Percentiles rank a stretch among this genome's conserved stretches.
These are phyloP conservation scores for Rambutsinella grinnellia DNA, from an alignment of 2,888 invertebrate genomes.

Conservation along the genomic window DNA sequence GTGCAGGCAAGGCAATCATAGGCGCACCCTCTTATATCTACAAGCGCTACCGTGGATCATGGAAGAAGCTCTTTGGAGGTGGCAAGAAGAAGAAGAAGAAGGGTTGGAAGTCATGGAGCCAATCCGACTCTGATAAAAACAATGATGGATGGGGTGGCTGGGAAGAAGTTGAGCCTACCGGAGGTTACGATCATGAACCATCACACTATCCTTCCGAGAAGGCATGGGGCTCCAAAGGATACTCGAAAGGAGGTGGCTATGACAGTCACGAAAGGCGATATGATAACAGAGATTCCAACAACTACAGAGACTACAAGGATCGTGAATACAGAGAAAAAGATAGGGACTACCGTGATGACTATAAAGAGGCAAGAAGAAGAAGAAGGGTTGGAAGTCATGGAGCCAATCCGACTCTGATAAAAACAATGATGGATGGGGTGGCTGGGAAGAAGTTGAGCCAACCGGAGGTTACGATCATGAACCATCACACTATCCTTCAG, in stretches of 20 bases:
- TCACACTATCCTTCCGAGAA: conserved; percentile 40
- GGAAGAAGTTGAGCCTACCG: conserved; percentile 41
- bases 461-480: conserved; percentile 25
- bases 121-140: conserved; percentile 13
- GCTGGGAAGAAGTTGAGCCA: conserved; percentile 45
- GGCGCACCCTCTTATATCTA: conserved; percentile 53
- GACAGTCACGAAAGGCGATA: conserved; percentile 36
- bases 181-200: conserved; percentile 23
- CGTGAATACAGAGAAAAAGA: conserved; percentile 10
- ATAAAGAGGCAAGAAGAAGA: conserved; percentile 14
- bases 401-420: conserved; percentile 11
- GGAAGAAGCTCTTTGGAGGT: conserved; percentile 45
- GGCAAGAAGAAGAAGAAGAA: conserved; percentile 41
- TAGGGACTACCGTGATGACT: background rate
- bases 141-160: conserved; percentile 29
- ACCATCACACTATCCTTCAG: conserved; percentile 32
- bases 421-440: conserved; percentile 22
- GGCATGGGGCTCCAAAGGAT: conserved; percentile 16
- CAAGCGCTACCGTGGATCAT: conserved; percentile 44
- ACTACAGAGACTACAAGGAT: conserved; percentile 33
- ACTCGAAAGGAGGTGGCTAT: conserved; percentile 17
- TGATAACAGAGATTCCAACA: conserved; percentile 12
- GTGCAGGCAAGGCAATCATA: conserved; percentile 42
- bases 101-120: conserved; percentile 42
- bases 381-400: too few relatives aligned